Evolutionary conservation across 2,113 vertebrate species (phyloP).

Genomic region (Chaetura pelagica): DNA sequence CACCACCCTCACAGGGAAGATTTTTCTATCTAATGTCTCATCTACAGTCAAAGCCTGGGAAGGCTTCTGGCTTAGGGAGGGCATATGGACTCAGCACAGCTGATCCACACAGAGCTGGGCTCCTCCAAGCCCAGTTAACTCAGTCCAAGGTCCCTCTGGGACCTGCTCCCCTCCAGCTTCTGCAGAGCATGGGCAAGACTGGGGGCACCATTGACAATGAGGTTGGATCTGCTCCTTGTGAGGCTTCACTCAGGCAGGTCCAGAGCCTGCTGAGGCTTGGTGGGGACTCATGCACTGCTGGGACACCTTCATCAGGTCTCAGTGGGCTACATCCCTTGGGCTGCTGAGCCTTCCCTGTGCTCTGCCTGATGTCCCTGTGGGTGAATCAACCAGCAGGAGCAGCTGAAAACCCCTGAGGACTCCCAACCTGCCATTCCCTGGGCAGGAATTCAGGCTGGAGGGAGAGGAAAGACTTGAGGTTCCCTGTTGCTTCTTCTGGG

Average conservation of each 20-base stretch:
- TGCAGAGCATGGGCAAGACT: accelerated
- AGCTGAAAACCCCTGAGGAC: neutral
- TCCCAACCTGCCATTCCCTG: neutral
- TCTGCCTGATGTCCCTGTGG: accelerated
- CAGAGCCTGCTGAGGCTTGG: neutral
- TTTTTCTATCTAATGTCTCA: too few relatives aligned
- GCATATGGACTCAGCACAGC: accelerated
- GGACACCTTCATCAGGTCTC: neutral
- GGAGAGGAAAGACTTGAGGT: neutral
- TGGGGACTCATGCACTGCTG: neutral
- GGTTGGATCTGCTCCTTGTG: neutral
- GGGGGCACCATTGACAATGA: neutral
- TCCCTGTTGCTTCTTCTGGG: neutral
- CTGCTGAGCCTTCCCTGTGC: neutral
- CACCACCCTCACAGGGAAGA: too few relatives aligned
- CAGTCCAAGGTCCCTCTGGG: neutral
- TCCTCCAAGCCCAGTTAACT: neutral
- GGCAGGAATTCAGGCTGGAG: neutral
- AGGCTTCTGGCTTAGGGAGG: neutral
- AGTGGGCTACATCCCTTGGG: neutral
- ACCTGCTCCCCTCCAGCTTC: accelerated
- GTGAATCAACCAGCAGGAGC: neutral
- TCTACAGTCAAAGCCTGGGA: neutral
- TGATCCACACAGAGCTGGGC: neutral
- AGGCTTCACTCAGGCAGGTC: neutral